Evolutionary conservation across 1,140 invertebrate species (phyloP).

Genomic region (Vanessa tameamea): DNA sequence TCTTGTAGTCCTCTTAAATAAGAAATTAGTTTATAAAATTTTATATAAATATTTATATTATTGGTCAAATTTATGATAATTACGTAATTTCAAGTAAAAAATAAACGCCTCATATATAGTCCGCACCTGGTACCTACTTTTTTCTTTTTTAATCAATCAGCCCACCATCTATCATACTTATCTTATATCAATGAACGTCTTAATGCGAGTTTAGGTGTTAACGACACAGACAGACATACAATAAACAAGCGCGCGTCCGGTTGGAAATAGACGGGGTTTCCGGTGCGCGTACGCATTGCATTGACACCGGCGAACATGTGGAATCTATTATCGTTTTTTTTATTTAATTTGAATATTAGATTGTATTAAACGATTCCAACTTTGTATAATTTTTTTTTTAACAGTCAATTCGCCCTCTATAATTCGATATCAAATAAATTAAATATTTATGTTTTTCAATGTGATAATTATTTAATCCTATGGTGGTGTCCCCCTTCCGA

Average conservation of each 20-base stretch:
- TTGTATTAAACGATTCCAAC: neutral
- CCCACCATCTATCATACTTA: slow-evolving; percentile 25
- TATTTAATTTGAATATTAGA: slow-evolving; percentile 4
- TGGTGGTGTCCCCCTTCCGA: too few relatives aligned
- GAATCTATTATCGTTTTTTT: slow-evolving; percentile 33
- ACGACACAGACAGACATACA: slow-evolving; percentile 67
- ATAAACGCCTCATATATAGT: too few relatives aligned
- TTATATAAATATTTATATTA: too few relatives aligned
- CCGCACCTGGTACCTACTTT: slow-evolving; percentile 1
- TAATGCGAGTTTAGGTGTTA: slow-evolving; percentile 54
- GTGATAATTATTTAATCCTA: too few relatives aligned
- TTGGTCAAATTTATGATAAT: too few relatives aligned
- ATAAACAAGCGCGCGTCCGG: slow-evolving; percentile 68
- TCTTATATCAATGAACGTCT: slow-evolving; percentile 26
- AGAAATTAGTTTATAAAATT: too few relatives aligned
- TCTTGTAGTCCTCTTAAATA: too few relatives aligned
- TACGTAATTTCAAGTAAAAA: too few relatives aligned
- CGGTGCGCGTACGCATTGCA: slow-evolving; percentile 45
- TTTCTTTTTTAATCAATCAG: slow-evolving; percentile 3
- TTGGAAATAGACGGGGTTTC: slow-evolving; percentile 73
- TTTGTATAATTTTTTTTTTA: neutral
- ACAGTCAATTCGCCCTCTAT: neutral
- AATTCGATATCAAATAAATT: neutral
- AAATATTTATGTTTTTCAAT: too few relatives aligned
- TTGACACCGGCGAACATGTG: slow-evolving; percentile 32